Evolutionary conservation across 2,113 vertebrate species (phyloP).

Genomic region (Peromyscus leucopus): DNA sequence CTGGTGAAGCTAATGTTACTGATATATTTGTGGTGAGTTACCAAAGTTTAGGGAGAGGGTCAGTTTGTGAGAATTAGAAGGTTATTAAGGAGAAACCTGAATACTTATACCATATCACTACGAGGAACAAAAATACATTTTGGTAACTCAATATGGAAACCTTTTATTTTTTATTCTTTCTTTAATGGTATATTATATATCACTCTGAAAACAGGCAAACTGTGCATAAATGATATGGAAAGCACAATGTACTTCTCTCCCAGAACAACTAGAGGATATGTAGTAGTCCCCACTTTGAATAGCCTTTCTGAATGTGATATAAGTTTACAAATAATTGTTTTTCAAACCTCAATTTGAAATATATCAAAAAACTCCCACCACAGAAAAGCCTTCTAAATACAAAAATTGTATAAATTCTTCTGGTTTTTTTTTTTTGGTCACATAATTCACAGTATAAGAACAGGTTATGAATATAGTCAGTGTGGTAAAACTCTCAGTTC

Average conservation of each 20-base stretch:
- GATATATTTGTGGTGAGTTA: not conserved
- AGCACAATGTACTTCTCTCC: not conserved
- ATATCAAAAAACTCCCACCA: not conserved
- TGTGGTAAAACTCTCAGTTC: not conserved
- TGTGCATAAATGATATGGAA: not conserved
- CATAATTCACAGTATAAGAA: not conserved
- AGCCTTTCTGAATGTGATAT: no score
- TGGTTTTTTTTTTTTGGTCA: not conserved
- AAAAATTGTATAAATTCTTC: not conserved
- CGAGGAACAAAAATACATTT: not conserved
- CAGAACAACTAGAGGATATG: no score
- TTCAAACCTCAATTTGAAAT: not conserved
- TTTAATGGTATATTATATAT: not conserved
- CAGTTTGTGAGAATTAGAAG: not conserved
- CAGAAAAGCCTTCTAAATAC: not conserved
- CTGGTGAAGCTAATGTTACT: not conserved
- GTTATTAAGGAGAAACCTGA: not conserved
- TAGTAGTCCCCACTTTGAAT: no score
- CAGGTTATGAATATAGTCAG: not conserved
- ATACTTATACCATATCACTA: not conserved
- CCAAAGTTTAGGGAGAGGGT: not conserved
- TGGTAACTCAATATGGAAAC: not conserved
- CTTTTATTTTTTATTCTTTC: not conserved
- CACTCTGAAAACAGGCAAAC: not conserved
- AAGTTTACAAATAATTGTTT: not conserved